phyloP scores from a whole-genome alignment of 2,888 invertebrate species.

The Ctena decussata region DNA sequence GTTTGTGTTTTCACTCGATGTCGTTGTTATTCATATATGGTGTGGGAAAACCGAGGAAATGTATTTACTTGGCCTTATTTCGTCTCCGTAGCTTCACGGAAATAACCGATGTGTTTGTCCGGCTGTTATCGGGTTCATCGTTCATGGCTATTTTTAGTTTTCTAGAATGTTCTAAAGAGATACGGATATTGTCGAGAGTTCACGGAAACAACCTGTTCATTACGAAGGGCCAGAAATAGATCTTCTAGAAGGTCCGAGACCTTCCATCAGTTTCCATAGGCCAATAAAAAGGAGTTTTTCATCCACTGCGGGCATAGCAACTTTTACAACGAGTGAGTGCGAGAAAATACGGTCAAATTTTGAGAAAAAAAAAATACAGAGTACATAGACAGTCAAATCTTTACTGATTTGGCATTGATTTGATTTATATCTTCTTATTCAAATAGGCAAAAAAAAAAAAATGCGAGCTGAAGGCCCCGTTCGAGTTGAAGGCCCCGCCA shows the following conservation, averaged over 20 bases:
- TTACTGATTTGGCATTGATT: too few species aligned
- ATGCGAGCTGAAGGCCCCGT: neutral
- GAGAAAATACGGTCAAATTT: too few species aligned
- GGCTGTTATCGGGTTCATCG: neutral
- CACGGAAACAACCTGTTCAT: neutral
- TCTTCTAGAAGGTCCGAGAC: neutral
- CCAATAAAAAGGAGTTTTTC: neutral
- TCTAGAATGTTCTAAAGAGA: neutral
- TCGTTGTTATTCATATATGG: too few species aligned
- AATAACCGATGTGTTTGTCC: neutral
- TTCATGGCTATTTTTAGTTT: neutral
- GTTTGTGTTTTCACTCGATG: too few species aligned
- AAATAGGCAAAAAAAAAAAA: too few species aligned
- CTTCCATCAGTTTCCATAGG: neutral
- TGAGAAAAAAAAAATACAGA: too few species aligned
- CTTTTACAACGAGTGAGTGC: neutral
- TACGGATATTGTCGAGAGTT: neutral
- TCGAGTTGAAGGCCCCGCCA: slow-evolving; percentile 76
- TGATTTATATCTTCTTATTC: too few species aligned
- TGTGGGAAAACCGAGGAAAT: neutral
- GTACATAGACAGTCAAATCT: too few species aligned
- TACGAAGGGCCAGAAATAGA: neutral
- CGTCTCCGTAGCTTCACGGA: neutral
- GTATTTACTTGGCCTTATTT: neutral
- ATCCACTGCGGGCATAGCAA: neutral